Conservation (phyloP, 2,797 vertebrate species). For the Dromococcyx pavoninus region DNA sequence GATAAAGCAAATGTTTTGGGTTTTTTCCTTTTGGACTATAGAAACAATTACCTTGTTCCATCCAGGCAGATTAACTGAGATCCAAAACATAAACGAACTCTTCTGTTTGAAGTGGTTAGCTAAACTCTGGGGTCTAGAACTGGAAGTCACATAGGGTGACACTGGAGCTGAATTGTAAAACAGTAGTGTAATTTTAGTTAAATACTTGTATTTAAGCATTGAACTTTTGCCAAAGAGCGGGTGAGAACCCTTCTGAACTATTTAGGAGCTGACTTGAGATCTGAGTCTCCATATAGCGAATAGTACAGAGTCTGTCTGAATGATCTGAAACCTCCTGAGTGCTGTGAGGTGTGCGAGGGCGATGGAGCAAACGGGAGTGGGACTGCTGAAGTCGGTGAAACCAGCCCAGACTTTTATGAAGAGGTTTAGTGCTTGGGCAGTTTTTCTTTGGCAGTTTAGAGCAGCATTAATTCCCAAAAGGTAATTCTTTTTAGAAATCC, state of each 20-base stretch:
- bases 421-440: background rate
- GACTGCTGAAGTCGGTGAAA: background rate
- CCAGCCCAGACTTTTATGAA: background rate
- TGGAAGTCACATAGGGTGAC: background rate
- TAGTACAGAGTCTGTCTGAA: background rate
- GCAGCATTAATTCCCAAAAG: background rate
- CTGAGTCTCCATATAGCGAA: background rate
- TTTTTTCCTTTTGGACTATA: background rate
- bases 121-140: background rate
- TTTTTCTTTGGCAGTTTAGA: background rate
- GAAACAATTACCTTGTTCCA: background rate
- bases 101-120: background rate
- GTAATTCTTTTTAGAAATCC: background rate
- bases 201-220: background rate
- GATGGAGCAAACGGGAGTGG: background rate
- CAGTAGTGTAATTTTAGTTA: background rate
- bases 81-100: background rate
- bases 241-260: background rate
- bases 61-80: background rate
- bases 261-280: background rate
- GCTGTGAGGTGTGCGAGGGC: background rate
- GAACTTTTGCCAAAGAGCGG: background rate
- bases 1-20: background rate
- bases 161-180: background rate
- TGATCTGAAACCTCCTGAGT: background rate